Conservation (phyloP, 2,888 invertebrate genomes). For the Crioceris asparagi region DNA sequence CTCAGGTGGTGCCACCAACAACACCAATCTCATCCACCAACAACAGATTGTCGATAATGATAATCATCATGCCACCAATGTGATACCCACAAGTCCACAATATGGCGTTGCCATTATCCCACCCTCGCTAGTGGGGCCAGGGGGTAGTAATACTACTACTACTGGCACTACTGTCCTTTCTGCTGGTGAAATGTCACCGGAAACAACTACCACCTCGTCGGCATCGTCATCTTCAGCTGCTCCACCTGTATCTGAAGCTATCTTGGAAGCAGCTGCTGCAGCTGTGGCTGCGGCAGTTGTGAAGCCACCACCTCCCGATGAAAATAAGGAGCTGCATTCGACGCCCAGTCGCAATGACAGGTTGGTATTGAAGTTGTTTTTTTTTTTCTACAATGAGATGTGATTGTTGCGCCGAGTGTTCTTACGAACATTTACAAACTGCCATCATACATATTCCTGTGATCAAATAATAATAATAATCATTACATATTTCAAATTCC, state of each 20-base stretch:
- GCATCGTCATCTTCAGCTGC: conserved; percentile 18
- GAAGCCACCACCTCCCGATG: conserved; percentile 33
- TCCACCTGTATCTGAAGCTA: too few species aligned
- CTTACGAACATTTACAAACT: too few species aligned
- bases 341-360: conserved; percentile 47
- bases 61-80: conserved; percentile 29
- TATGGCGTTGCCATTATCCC: conserved; percentile 52
- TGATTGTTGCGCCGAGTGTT: too few species aligned
- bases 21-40: conserved; percentile 31
- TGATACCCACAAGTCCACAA: conserved; percentile 55
- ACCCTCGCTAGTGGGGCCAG: too few species aligned
- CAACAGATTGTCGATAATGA: conserved; percentile 16
- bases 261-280: too few species aligned
- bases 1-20: conserved; percentile 19
- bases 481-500: too few species aligned
- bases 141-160: conserved; percentile 23
- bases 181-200: conserved; percentile 18
- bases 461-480: too few species aligned
- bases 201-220: background rate
- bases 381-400: too few species aligned
- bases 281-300: background rate
- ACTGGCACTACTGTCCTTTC: too few species aligned
- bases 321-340: conserved; percentile 46
- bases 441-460: too few species aligned
- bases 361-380: too few species aligned